These are phyloP conservation scores for Esperia sulphurella DNA, from an alignment of 2,888 invertebrate genomes.

Conservation along the genomic window DNA sequence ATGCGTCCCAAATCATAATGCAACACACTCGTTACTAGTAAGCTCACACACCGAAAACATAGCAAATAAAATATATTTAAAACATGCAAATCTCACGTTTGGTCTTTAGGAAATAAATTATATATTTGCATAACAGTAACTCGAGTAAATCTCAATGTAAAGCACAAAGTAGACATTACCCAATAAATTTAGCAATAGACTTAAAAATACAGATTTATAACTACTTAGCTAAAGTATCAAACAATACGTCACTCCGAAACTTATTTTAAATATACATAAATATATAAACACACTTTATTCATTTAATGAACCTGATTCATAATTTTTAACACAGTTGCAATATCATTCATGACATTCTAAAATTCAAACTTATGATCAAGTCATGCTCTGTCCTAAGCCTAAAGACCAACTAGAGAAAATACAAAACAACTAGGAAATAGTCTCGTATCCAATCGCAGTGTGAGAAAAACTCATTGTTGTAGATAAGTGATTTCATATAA, in stretches of 20 bases:
- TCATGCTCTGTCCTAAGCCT: slow-evolving; percentile 30
- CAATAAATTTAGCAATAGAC: slow-evolving; percentile 77
- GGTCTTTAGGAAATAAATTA: slow-evolving; percentile 74
- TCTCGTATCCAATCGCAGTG: slow-evolving; percentile 51
- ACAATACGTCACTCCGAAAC: slow-evolving; percentile 56
- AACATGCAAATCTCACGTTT: slow-evolving; percentile 76
- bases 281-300: slow-evolving; percentile 15
- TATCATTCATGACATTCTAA: slow-evolving; percentile 1
- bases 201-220: slow-evolving; percentile 51
- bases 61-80: slow-evolving; percentile 55
- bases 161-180: slow-evolving; percentile 58
- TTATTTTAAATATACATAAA: slow-evolving; percentile 8
- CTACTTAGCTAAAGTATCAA: slow-evolving; percentile 37
- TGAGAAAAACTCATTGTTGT: slow-evolving; percentile 51
- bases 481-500: slow-evolving; percentile 67
- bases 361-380: slow-evolving; percentile 5
- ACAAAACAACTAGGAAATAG: slow-evolving; percentile 19
- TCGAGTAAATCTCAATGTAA: slow-evolving; percentile 16
- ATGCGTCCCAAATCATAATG: slow-evolving; percentile 65
- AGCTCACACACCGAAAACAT: slow-evolving; percentile 52
- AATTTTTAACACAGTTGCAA: background rate
- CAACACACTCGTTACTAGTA: slow-evolving; percentile 44
- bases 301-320: slow-evolving; percentile 11
- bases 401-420: slow-evolving; percentile 72
- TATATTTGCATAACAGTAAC: slow-evolving; percentile 42